Base-by-base conservation (phyloP, 2,113 vertebrate genomes). In the Clupea harengus region DNA sequence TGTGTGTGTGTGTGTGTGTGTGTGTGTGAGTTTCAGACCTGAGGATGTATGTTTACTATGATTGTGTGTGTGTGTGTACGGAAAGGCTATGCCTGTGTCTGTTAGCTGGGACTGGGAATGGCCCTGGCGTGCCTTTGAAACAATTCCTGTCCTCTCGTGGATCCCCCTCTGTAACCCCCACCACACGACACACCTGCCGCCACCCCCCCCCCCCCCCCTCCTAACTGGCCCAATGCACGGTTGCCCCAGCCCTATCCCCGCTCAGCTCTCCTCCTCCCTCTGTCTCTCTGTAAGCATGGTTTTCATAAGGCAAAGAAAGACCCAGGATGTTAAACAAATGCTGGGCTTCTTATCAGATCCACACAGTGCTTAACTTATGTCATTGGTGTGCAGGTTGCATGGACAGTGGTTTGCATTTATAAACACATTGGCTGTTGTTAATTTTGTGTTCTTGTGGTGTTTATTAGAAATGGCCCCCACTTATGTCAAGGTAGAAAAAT, bases 111-210 rank as follows among this genome's bases (percentile, higher is more conserved):
- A 94, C 89, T 89, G 93, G 94, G 94, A 93, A 91, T 92, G 90
- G 94, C 92, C 93, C 93, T 91, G 91, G 94, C 89, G 93, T 95
- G 94, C 93, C 95, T 95, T 95, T 93, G 93, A 94, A 93, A 94
- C 92, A 93, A 91, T 91, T 90, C 90, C 91, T 90, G 90, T 93
- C 92, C 92, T 92, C 88, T 92, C 91, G 89, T 91, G 85, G 89
- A 92, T 89, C 89, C 85, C 85, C 91, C 87, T 85, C 87, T 87
- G 87, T 87, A 86, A 88, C 87, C 91, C 89, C 89, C 13, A 44
- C 39, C 39, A 39, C 39, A 39, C 39, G 1, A 39, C 39, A 45
- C 87, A 86, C 86, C 84, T 6, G 49, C 86, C 88, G n/a, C n/a
- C n/a, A n/a, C 88, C 84, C 67, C 89, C 67, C 84, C 50, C 72